Conservation (phyloP, 1,140 invertebrate species). For the Pteromalus puparum region DNA sequence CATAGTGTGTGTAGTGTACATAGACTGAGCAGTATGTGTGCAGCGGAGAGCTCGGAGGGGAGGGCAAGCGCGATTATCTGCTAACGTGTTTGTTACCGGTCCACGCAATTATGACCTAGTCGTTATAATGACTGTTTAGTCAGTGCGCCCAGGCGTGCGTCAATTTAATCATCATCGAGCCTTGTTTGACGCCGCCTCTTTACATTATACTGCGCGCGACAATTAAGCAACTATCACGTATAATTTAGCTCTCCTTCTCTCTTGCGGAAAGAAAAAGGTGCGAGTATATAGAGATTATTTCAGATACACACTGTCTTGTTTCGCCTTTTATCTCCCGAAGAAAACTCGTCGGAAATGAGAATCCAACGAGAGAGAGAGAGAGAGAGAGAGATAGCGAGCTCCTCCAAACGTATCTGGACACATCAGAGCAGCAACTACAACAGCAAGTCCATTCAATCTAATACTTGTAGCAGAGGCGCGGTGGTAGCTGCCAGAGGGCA, state of each 20-base stretch:
- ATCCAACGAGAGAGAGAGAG: slow-evolving; percentile 39
- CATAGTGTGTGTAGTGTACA: not conserved
- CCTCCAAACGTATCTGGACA: slow-evolving; percentile 68
- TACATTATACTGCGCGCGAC: not conserved
- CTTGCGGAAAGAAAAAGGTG: not conserved
- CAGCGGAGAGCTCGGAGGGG: not conserved
- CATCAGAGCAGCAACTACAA: slow-evolving; percentile 70
- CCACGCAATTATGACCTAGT: slow-evolving; percentile 69
- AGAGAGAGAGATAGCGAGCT: slow-evolving; percentile 56
- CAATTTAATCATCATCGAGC: slow-evolving; percentile 70
- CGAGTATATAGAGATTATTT: no score
- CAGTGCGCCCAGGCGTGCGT: slow-evolving; percentile 59
- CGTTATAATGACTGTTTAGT: slow-evolving; percentile 72
- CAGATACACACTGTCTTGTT: no score
- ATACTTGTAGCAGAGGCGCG: slow-evolving; percentile 65
- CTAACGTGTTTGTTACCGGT: slow-evolving; percentile 63
- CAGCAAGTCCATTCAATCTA: slow-evolving; percentile 74
- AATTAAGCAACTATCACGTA: not conserved
- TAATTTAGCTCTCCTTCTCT: not conserved
- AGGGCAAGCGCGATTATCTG: slow-evolving; percentile 61
- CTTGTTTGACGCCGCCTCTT: not conserved
- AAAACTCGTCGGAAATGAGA: slow-evolving; percentile 14
- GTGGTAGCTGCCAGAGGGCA: slow-evolving; percentile 24
- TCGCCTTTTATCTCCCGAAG: no score
- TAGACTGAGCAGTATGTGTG: slow-evolving; percentile 45